Evolutionary conservation across 92 coral and sea anemone genomes (phyloP).

Genomic region (Anthopleura xanthogrammica): DNA sequence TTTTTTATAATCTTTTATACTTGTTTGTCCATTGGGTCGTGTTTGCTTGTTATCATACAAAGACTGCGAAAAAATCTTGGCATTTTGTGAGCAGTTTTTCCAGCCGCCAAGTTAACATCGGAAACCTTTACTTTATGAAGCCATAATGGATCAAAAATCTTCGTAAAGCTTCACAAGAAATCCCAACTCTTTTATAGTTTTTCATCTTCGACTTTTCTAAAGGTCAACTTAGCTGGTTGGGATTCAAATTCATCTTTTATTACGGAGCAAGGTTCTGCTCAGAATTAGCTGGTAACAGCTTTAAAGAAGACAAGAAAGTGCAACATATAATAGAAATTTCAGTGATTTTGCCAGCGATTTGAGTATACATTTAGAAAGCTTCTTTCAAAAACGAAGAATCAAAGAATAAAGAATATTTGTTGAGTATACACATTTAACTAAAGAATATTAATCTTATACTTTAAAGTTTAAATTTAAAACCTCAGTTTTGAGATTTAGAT

Average conservation of each 20-base stretch:
- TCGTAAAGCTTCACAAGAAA: too few species aligned
- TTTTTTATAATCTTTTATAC: background rate
- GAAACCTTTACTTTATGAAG: too few species aligned
- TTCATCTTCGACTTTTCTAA: background rate
- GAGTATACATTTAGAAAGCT: background rate
- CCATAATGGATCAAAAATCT: too few species aligned
- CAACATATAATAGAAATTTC: background rate
- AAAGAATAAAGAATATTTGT: background rate
- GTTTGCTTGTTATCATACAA: background rate
- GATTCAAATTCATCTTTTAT: background rate
- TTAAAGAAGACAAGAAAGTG: background rate
- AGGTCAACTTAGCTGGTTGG: background rate
- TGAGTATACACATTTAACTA: background rate
- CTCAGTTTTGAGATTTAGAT: background rate
- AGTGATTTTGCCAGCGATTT: background rate
- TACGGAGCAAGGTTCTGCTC: background rate
- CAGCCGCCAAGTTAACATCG: too few species aligned
- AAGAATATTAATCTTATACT: background rate
- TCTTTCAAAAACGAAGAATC: slow-evolving; percentile 7
- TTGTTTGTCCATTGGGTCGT: background rate
- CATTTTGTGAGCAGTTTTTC: too few species aligned
- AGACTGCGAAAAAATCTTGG: background rate
- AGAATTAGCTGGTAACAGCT: background rate
- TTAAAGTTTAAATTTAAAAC: background rate
- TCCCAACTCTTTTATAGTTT: too few species aligned